phyloP scores from a whole-genome alignment of 2,113 vertebrate genomes.

The Chunga burmeisteri region DNA sequence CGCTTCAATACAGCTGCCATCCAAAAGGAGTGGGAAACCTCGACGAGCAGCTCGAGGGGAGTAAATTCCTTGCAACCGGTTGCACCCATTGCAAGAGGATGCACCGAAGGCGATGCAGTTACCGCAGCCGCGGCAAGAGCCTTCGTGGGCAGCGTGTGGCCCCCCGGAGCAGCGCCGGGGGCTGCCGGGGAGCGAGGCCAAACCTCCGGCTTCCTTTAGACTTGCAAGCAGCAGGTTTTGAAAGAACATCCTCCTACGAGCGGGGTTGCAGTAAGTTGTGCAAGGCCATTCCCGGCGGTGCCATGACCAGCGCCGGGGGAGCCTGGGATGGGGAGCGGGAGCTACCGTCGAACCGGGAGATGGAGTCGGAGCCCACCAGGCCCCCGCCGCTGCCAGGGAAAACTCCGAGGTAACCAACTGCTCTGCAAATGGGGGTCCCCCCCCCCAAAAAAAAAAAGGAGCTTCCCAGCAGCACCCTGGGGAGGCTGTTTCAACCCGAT shows the following conservation, averaged over 20 bases:
- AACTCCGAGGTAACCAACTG: neutral
- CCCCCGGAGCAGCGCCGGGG: neutral
- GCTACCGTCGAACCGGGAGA: neutral
- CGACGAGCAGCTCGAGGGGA: accelerated
- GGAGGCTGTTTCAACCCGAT: accelerated
- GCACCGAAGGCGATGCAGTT: accelerated
- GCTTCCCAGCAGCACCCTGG: neutral
- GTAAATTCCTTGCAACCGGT: neutral
- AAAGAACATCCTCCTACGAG: neutral
- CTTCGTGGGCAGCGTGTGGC: neutral
- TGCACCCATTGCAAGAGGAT: neutral
- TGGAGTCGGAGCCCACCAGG: neutral
- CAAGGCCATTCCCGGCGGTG: accelerated
- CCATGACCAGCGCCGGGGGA: neutral
- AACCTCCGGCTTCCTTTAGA: neutral
- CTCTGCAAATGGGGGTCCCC: neutral
- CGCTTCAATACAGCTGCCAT: neutral
- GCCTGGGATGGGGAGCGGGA: neutral
- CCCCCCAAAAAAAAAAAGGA: too few species aligned
- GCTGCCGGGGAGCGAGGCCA: neutral
- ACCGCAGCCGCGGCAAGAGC: accelerated
- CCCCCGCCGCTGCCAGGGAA: neutral
- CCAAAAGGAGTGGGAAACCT: neutral
- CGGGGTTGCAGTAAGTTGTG: neutral
- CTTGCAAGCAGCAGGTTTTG: neutral